Evolutionary conservation across 2,113 vertebrate species (phyloP), one percentile per base, ranked within the genome.

Genomic region (Alaudala cheleensis): DNA sequence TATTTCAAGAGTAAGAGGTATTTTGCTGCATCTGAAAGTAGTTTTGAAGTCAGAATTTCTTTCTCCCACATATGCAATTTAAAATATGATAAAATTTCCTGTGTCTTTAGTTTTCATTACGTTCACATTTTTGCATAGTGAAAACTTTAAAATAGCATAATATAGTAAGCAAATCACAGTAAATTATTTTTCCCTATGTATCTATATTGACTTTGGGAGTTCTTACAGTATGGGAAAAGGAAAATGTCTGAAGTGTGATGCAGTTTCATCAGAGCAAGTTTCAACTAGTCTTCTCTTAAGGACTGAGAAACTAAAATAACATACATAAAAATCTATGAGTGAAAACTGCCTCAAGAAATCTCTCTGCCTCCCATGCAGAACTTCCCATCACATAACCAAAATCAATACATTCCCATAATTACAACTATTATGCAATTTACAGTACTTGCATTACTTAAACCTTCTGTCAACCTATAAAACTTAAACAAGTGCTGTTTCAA

Each of bases 331-430:
- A 92, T 23, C 47, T 47, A 4, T n/a, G 88, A 94, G 85, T 85
- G 94, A 94, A 95, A 97, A 53, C 29, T 78, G 89, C 58, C 81
- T 88, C 86, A 76, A 61, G 73, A 89, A 96, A 97, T 86, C 84
- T 93, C 95, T 85, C 80, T 94, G 18, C 44, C 74, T 84, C 70
- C 86, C 18, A 7, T 71, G 81, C 28, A 42, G 83, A 90, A 74
- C 78, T 93, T 91, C 79, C 54, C 57, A 94, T 74, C 92, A 92
- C 1, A 0, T 49, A 97, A 93, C 92, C 40, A 82, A 86, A 85
- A 97, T 96, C 81, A 89, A 96, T 96, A 80, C 54, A 66, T 73
- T 91, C 88, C 77, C 95, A 91, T 95, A 96, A 97, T 97, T 96
- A 95, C 86, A 85, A 33, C 95, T 96, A 96, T 96, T 98, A 97